Percentiles rank a stretch among this genome's conserved stretches.
Evolutionary conservation across 1,140 invertebrate genomes (phyloP).

Genomic region (Cardiocondyla obscurior): DNA sequence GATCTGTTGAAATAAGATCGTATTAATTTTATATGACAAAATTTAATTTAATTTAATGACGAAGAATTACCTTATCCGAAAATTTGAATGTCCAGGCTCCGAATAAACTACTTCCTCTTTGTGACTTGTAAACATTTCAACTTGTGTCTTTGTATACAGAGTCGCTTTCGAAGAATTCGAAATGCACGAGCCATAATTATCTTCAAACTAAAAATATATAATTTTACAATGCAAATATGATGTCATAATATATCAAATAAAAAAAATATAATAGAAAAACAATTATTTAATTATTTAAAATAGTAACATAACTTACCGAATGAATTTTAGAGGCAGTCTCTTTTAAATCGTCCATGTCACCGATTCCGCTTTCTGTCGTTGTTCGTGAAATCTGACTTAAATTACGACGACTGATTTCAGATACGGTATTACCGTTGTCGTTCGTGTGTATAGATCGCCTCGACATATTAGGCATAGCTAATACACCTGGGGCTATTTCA

Average conservation of each 20-base stretch:
- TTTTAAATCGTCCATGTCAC: slow-evolving; percentile 58
- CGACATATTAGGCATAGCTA: slow-evolving; percentile 93
- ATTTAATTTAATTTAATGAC: background rate
- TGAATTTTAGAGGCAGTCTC: slow-evolving; percentile 52
- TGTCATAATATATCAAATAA: background rate
- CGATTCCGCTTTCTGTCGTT: slow-evolving; percentile 53
- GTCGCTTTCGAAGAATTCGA: slow-evolving; percentile 51
- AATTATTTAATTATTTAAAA: slow-evolving; percentile 6
- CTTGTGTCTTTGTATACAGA: slow-evolving; percentile 71
- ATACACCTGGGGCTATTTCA: slow-evolving; percentile 89
- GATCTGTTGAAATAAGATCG: slow-evolving; percentile 51
- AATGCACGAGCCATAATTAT: background rate
- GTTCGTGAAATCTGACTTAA: slow-evolving; percentile 68
- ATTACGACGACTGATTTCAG: slow-evolving; percentile 71
- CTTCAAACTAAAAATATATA: slow-evolving; percentile 15
- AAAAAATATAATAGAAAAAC: slow-evolving; percentile 13
- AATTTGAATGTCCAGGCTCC: slow-evolving; percentile 22
- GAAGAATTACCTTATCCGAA: slow-evolving; percentile 60
- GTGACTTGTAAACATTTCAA: slow-evolving; percentile 68
- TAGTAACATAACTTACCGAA: slow-evolving; percentile 57
- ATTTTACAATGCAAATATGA: background rate
- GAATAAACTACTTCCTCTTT: slow-evolving; percentile 70
- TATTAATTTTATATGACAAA: background rate
- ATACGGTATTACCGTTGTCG: slow-evolving; percentile 69
- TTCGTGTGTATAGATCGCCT: slow-evolving; percentile 85